These are phyloP conservation scores for Mastacembelus armatus DNA, from an alignment of 2,797 vertebrate genomes.

Conservation along the genomic window DNA sequence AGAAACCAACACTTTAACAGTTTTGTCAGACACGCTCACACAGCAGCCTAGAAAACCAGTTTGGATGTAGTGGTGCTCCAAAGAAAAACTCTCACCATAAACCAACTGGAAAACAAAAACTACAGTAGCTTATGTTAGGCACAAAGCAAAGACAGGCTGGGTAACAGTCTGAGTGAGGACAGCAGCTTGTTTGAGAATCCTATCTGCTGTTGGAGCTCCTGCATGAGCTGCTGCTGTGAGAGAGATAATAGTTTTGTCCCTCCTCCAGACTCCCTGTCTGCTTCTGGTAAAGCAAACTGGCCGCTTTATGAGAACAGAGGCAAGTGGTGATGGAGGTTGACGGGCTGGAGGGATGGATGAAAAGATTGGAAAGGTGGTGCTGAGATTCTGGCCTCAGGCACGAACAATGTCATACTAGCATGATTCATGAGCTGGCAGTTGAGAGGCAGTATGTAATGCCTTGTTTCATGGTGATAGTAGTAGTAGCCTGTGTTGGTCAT, in stretches of 20 bases:
- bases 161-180: slow-evolving; percentile 50
- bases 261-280: slow-evolving; percentile 69
- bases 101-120: too few species aligned
- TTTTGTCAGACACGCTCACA: too few species aligned
- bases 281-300: slow-evolving; percentile 57
- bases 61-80: slow-evolving; percentile 16
- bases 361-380: slow-evolving; percentile 58
- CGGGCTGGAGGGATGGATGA: slow-evolving; percentile 38
- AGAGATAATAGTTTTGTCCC: slow-evolving; percentile 79
- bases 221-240: slow-evolving; percentile 69
- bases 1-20: slow-evolving; percentile 13
- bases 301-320: slow-evolving; percentile 68
- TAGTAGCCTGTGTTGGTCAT: slow-evolving; percentile 43
- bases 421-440: slow-evolving; percentile 67
- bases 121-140: too few species aligned
- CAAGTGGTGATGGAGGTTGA: slow-evolving; percentile 38
- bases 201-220: slow-evolving; percentile 69
- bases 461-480: slow-evolving; percentile 52
- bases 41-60: slow-evolving; percentile 35
- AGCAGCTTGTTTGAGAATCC: slow-evolving; percentile 64
- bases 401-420: slow-evolving; percentile 53
- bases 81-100: slow-evolving; percentile 20
- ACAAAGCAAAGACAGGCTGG: slow-evolving; percentile 24
- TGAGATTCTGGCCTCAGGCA: slow-evolving; percentile 58
- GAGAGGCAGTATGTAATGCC: slow-evolving; percentile 55